A percentile compares a stretch with the other conserved stretches of the same genome.
phyloP scores from a whole-genome alignment of 2,113 vertebrate genomes.

The Dermatemys mawii region DNA sequence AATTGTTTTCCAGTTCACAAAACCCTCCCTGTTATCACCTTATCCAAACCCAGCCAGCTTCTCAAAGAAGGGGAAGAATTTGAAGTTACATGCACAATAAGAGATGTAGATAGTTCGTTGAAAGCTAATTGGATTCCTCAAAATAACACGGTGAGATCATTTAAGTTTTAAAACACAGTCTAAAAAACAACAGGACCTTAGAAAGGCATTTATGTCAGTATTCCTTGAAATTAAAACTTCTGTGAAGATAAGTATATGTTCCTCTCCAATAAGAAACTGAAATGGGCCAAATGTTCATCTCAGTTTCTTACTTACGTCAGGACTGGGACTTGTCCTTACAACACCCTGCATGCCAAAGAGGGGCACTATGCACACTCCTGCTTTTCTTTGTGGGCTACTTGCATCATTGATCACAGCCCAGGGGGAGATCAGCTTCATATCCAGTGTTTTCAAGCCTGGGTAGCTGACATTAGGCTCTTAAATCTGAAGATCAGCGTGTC shows the following conservation, averaged over 20 bases:
- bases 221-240: background rate
- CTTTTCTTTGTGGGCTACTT: background rate
- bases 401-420: background rate
- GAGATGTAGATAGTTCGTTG: slow-evolving; percentile 89
- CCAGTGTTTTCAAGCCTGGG: background rate
- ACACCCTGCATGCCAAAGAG: background rate
- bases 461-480: background rate
- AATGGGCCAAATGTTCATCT: background rate
- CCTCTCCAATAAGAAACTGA: slow-evolving; percentile 18
- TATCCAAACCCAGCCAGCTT: slow-evolving; percentile 83
- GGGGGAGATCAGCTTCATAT: background rate
- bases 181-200: background rate
- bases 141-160: slow-evolving; percentile 82
- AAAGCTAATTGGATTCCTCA: slow-evolving; percentile 82
- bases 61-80: slow-evolving; percentile 87
- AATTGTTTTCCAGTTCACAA: slow-evolving; percentile 84
- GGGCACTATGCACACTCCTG: accelerated
- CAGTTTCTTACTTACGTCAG: background rate
- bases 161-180: background rate
- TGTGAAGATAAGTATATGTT: background rate
- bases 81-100: slow-evolving; percentile 85
- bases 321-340: background rate
- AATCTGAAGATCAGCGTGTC: slow-evolving; percentile 58
- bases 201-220: background rate
- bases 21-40: slow-evolving; percentile 81